These are phyloP conservation scores for Homalodisca vitripennis DNA, from an alignment of 1,140 invertebrate species.

Conservation along the genomic window DNA sequence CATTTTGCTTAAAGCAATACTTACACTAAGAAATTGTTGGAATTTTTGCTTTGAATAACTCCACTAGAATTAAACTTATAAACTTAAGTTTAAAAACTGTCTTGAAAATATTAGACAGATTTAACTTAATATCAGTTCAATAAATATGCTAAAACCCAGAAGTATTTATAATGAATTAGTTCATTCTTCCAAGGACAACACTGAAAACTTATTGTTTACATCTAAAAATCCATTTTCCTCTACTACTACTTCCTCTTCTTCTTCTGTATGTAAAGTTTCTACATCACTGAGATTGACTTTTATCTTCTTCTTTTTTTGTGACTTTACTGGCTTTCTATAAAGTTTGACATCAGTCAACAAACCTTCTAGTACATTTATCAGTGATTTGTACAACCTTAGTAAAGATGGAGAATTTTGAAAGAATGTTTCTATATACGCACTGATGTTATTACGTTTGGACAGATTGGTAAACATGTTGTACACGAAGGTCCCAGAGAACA, in stretches of 20 bases:
- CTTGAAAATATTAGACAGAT: too few species aligned
- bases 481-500: conserved; percentile 69
- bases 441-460: conserved; percentile 30
- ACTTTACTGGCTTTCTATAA: conserved; percentile 1
- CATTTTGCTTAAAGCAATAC: too few species aligned
- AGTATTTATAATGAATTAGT: background rate
- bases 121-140: too few species aligned
- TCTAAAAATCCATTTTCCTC: conserved; percentile 6
- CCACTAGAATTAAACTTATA: too few species aligned
- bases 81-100: too few species aligned
- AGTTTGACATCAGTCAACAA: background rate
- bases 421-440: conserved; percentile 28
- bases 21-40: too few species aligned
- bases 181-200: background rate
- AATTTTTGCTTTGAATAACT: too few species aligned
- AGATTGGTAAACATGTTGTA: conserved; percentile 61
- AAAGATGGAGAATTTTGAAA: conserved; percentile 28
- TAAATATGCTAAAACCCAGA: too few species aligned
- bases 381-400: conserved; percentile 27
- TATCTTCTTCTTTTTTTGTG: conserved; percentile 18
- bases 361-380: background rate
- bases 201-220: conserved; percentile 12
- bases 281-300: background rate
- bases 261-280: background rate
- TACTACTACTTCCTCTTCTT: background rate